Evolutionary conservation across 2,113 vertebrate genomes (phyloP).

Genomic region (Sarotherodon lohbergeri): DNA sequence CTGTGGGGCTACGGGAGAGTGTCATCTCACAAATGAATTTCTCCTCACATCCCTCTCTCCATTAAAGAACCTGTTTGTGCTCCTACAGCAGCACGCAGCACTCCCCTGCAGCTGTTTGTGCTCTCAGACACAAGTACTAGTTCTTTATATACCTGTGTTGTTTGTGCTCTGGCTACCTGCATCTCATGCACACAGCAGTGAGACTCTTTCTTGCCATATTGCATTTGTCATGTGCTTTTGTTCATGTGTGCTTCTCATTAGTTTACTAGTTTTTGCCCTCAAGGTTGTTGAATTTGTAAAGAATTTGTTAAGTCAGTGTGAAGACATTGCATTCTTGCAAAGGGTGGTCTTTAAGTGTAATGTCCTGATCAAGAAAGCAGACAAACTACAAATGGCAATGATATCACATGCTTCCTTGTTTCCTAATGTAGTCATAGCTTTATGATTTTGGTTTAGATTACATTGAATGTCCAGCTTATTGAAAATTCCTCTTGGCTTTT

Average conservation of each 20-base stretch:
- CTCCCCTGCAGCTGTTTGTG: constrained; percentile 53
- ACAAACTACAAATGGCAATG: neutral
- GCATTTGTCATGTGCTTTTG: neutral
- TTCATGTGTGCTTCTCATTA: neutral
- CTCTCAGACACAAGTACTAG: constrained; percentile 23
- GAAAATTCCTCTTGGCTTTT: neutral
- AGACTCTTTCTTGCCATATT: neutral
- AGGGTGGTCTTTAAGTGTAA: neutral
- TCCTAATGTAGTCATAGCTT: neutral
- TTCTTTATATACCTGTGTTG: constrained; percentile 47
- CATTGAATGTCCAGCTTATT: neutral
- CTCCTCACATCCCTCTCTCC: constrained; percentile 59
- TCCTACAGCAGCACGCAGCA: constrained; percentile 1
- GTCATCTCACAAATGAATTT: constrained; percentile 69
- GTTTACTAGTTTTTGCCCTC: neutral
- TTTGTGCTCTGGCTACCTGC: constrained; percentile 3
- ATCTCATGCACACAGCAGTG: neutral
- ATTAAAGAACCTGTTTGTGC: constrained; percentile 60
- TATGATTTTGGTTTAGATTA: neutral
- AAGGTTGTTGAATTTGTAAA: neutral
- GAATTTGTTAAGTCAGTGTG: neutral
- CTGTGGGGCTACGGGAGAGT: constrained; percentile 46
- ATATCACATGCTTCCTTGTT: neutral
- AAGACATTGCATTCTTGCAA: neutral
- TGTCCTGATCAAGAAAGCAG: neutral